Evolutionary conservation across 2,888 invertebrate genomes (phyloP), one percentile per base, ranked within the genome.

Genomic region (Anthophora plumipes): DNA sequence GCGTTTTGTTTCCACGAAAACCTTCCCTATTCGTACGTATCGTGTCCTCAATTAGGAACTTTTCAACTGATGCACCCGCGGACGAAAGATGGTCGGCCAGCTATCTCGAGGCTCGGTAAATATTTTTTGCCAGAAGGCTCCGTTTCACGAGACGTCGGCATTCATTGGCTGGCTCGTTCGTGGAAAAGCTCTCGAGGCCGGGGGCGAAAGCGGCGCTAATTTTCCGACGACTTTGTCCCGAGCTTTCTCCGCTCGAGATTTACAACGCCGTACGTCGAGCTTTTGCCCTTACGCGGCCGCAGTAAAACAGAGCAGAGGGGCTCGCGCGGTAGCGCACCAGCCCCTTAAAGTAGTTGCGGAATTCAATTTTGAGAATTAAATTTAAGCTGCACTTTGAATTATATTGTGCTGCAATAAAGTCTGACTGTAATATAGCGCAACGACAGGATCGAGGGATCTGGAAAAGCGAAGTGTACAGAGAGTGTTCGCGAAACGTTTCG

Each of bases 361-460:
- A 83, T 78, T 83, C 70, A 73, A 83, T 83, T 83, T 70, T 66
- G 59, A 69, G 70, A 83, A 78, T 83, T 75, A 76, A 79, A 76
- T 71, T 76, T 79, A 72, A 74, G 76, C 69, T 59, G 69, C 74
- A 54, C 69, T 67, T 60, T 77, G 74, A 71, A 77, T 74, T 77
- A 83, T 72, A 63, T 55, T 64, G 68, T 41, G 57, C 63, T 12
- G 66, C 64, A 70, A 70, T 67, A 79, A 80, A 80, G 60, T 39
- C 8, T 0, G 52, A 20, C 50, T 48, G 39, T 61, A 78, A 80
- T 80, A 54, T 41, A 59, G 50, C n/a, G 57, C 22, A 46, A n/a
- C n/a, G 7, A n/a, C n/a, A 12, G 20, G 11, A 41, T 64, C 41
- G 20, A 25, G 17, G 25, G 20, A 14, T 25, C 22, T 43, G 25